phyloP scores from a whole-genome alignment of 2,113 vertebrate species.

The Paracanthobrama guichenoti region DNA sequence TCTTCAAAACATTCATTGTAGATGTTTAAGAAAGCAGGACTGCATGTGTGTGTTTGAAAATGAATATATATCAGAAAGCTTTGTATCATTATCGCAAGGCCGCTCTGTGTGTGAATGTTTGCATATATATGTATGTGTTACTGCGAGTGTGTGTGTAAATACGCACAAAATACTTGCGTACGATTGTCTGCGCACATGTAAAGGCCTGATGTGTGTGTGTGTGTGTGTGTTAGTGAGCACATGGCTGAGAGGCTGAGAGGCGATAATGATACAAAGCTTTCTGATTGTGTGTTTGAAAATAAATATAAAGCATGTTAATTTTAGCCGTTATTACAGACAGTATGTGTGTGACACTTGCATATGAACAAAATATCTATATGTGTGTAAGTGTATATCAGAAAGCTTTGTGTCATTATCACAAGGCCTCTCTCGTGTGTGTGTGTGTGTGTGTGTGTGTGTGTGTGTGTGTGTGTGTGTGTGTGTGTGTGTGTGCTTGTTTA shows the following conservation, averaged over 20 bases:
- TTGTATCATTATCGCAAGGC: neutral
- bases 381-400: slow-evolving; percentile 1
- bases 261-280: too few relatives aligned
- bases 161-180: too few relatives aligned
- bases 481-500: neutral
- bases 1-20: neutral
- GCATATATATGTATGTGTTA: too few relatives aligned
- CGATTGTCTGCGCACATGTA: too few relatives aligned
- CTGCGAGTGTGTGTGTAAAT: too few relatives aligned
- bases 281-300: neutral
- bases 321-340: neutral
- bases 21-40: neutral
- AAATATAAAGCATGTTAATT: neutral
- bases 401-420: neutral
- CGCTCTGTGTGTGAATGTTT: neutral
- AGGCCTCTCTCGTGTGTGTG: neutral
- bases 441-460: too few relatives aligned
- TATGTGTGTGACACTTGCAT: neutral
- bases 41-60: too few relatives aligned
- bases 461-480: neutral
- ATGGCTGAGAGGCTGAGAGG: too few relatives aligned
- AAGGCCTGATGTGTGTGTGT: too few relatives aligned
- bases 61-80: slow-evolving; percentile 1
- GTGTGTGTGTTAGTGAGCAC: too few relatives aligned
- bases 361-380: neutral